Evolutionary conservation across 2,797 vertebrate genomes (phyloP), one percentile per base, ranked within the genome.

Genomic region (Lacerta viridis): DNA sequence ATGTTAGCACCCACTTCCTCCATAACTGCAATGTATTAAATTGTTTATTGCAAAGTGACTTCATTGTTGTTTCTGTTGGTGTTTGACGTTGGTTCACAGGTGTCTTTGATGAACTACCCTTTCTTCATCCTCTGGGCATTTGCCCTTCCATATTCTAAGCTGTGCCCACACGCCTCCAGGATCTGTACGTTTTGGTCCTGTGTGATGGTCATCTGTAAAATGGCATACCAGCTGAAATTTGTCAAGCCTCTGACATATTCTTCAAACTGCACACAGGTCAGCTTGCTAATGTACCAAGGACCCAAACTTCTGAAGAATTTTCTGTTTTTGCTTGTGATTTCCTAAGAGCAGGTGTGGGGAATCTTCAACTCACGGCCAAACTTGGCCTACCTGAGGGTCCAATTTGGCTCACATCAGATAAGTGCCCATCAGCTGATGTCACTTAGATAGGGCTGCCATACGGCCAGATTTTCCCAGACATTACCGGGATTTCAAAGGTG

Each of bases 211-310:
- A 96, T 97, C 91, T 97, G 97, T 90, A 97, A 98, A 94, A 98
- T 97, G 97, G 97, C 97, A 93, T 98, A 98, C 93, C 98, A 98
- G 93, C 95, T 98, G 86, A 97, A 97, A 93, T 95, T 97, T 72
- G 96, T 98, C 81, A 96, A 97, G 72, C 97, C 97, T 0, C 89
- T 94, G 0, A 92, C 97, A 72, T 97, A 95, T 90, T 98, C 98
- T 46, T 96, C 97, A 64, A 97, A 98, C 93, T 98, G 97, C 94
- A 97, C 97, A 3, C 92, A 95, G 93, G 98, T 98, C 91, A 97
- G 97, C 90, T 29, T 41, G 59, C 88, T 46, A 11, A 46, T 25
- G 18, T 11, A 5, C 29, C 36, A 17, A 55, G 33, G 46, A 88
- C 25, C 7, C 33, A 71, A 55, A 46, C 15, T 7, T 33, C 46